Evolutionary conservation across 2,888 invertebrate genomes (phyloP).

Genomic region (Epirrhoe tristata): DNA sequence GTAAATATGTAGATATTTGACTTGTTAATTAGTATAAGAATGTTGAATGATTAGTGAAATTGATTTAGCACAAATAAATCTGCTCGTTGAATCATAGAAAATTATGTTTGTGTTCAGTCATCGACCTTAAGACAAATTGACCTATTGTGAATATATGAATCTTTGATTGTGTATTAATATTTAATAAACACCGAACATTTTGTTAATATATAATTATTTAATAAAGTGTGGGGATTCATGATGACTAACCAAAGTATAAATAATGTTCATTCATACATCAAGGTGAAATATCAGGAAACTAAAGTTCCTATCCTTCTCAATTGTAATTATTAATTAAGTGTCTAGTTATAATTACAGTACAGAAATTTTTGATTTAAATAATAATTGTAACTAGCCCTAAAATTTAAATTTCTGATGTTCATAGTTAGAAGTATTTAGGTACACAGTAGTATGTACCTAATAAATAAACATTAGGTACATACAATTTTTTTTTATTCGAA

Average conservation of each 20-base stretch:
- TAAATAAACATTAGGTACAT: neutral
- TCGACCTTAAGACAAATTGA: conserved; percentile 18
- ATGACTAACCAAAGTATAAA: conserved; percentile 69
- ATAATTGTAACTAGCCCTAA: conserved; percentile 6
- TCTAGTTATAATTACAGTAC: conserved; percentile 7
- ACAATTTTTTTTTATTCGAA: neutral
- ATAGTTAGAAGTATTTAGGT: too few relatives aligned
- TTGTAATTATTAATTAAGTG: conserved; percentile 34
- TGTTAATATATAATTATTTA: conserved; percentile 3
- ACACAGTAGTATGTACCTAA: too few relatives aligned
- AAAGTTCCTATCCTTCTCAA: conserved; percentile 67
- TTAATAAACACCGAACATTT: conserved; percentile 1
- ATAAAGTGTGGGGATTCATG: conserved; percentile 24
- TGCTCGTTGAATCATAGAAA: conserved; percentile 19
- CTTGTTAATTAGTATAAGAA: conserved; percentile 70
- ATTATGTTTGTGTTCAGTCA: conserved; percentile 30
- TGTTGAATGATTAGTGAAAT: conserved; percentile 61
- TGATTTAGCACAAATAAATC: conserved; percentile 68
- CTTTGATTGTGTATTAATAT: neutral
- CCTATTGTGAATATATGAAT: conserved; percentile 5
- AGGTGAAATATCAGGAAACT: conserved; percentile 59
- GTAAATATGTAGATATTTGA: conserved; percentile 75
- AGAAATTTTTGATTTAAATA: conserved; percentile 11
- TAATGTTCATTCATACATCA: conserved; percentile 49
- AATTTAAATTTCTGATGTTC: neutral